Evolutionary conservation across 1,140 invertebrate species (phyloP), one percentile per base, ranked within the genome.

Genomic region (Heliconius eleuchia): DNA sequence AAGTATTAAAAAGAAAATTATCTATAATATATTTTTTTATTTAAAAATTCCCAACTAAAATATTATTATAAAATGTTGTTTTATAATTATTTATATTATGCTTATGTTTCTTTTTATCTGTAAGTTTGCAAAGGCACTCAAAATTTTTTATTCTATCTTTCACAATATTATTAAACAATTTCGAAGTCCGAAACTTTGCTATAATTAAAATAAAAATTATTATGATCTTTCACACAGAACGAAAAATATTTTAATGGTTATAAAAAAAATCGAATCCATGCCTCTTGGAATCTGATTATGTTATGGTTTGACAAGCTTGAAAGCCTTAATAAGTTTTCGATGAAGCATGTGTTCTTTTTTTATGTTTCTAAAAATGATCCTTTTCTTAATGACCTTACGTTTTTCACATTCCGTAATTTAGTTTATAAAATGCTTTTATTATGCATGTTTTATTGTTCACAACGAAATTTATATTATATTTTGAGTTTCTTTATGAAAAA

Each of bases 81-180:
- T 66, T 30, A 66, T 66, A 13, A 30, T 66, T 23, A 57, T 66
- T 66, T 66, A 66, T 30, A 66, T 66, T 66, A 66, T 66, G 60
- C 60, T 66, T 66, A 1, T 57, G 3, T 66, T 30, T 66, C 23
- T 66, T 30, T 66, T 66, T 13, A 66, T 27, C 13, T 66, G n/a
- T 5, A 66, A 11, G 23, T 66, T 23, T 30, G 19, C 23, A 66
- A 66, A 66, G 60, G 60, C 60, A 66, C 60, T 30, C 60, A 30
- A 66, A 23, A 11, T 8, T 60, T n/a, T 46, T 60, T 60, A 11
- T 23, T 60, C 19, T 60, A 60, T 52, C 6, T 19, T 19, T 60
- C n/a, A 23, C 7, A n/a, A 60, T 27, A 60, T 60, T 23, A 60
- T 23, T 60, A 9, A 60, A 60, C 19, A 27, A 60, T 55, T 55